Base-by-base conservation (phyloP, 2,113 vertebrate species). In the Cranoglanis bouderius region DNA sequence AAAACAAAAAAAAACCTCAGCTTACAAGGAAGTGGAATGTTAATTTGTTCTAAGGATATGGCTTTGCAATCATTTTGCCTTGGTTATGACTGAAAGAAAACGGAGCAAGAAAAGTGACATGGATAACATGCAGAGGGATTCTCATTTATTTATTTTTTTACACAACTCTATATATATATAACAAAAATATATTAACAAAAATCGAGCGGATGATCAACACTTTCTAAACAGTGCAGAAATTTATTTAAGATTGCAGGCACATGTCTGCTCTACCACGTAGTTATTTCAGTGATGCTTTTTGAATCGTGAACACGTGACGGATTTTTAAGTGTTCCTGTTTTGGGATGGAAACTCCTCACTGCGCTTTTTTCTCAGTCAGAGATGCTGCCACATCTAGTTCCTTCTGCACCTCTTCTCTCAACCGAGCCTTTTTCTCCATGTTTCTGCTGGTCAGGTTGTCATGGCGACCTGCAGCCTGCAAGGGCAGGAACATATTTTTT, bases 371-470 rank as follows among this genome's bases (percentile, higher is more conserved):
- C 40, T 91, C 32, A 10, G 7, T 35, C 78, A 85, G 43, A n/a
- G 63, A 32, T 24, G 35, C 16, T 3, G 80, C 74, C 3, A 24
- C 1, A 0, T 88, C 74, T 14, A 61, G 88, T 43, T 91, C 88
- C 82, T 35, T 92, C 46, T 86, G 87, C 0, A 59, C 2, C 19
- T 94, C 95, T 65, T 96, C 94, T 93, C 85, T 96, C 96, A 92
- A 95, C 12, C 77, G 95, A 53, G 97, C 97, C 93, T 97, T 99
- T 93, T 92, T 97, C 92, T 97, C 96, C 90, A 99, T 53, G 93
- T 99, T 99, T 0, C 93, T 29, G 35, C 4, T 84, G 0, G 93
- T 92, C 88, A 99, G 93, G 51, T 95, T 93, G 90, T 98, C 96
- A 0, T 98, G 87, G 83, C 97, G 95, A 77, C 90, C 75, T 0